These are phyloP conservation scores for Natrix natrix DNA, from an alignment of 2,797 vertebrate species.

Conservation along the genomic window DNA sequence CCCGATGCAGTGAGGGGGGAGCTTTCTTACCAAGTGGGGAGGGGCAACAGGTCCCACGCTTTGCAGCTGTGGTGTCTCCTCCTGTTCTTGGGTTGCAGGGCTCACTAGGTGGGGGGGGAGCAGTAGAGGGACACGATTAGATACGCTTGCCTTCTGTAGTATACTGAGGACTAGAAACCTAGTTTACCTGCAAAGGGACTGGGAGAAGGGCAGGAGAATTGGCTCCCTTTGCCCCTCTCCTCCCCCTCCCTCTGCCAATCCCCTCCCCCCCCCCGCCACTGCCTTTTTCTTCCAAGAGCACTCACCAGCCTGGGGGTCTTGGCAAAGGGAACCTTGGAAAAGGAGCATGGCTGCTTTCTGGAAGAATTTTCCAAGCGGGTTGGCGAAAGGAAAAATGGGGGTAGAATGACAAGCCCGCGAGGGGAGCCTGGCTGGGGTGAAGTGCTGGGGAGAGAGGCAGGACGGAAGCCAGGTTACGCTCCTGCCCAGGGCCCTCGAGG, in stretches of 20 bases:
- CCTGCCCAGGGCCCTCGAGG: too few species aligned
- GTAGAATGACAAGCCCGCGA: conserved; percentile 43
- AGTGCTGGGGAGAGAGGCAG: conserved; percentile 47
- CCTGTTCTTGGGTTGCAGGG: not conserved
- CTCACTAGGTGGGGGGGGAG: not conserved
- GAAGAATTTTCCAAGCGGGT: not conserved
- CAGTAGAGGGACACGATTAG: not conserved
- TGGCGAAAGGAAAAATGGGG: conserved; percentile 36
- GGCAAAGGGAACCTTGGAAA: not conserved
- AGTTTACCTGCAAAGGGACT: not conserved
- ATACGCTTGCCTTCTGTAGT: not conserved
- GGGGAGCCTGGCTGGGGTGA: conserved; percentile 53
- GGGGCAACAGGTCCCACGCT: not conserved
- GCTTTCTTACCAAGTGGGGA: not conserved
- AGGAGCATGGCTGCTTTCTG: conserved; percentile 30
- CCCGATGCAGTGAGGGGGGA: fast-evolving
- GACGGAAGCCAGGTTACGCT: not conserved
- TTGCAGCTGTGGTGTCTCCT: not conserved
- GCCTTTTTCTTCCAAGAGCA: not conserved
- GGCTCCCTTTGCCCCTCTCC: not conserved
- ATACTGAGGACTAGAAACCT: not conserved
- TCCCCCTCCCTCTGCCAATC: too few species aligned
- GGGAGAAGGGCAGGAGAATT: not conserved
- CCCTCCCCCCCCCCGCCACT: not conserved
- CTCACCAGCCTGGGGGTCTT: not conserved